Percentiles rank a stretch among this genome's conserved stretches.
Evolutionary conservation across 2,113 vertebrate species (phyloP).

Genomic region (Macaca nemestrina): DNA sequence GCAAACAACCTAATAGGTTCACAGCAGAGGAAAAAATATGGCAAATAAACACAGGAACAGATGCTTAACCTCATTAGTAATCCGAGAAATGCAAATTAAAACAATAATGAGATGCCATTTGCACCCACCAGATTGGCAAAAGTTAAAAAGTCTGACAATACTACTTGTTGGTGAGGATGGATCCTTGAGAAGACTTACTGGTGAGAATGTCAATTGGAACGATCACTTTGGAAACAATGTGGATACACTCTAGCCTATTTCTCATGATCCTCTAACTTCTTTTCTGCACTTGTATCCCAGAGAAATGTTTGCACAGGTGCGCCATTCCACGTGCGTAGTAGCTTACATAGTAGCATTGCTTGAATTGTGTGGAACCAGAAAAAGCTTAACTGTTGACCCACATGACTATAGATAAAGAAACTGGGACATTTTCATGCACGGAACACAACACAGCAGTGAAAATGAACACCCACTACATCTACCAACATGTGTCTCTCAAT

Average conservation of each 20-base stretch:
- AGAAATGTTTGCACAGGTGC: rapidly evolving
- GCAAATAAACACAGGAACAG: constrained; percentile 71
- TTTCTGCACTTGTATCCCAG: rapidly evolving
- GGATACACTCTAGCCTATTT: rapidly evolving
- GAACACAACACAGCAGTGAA: rapidly evolving
- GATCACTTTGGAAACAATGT: rapidly evolving
- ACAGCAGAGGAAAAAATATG: constrained; percentile 76
- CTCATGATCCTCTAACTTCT: rapidly evolving
- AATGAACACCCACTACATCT: rapidly evolving
- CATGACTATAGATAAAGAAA: rapidly evolving
- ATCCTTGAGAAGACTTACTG: background rate
- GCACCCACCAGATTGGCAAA: constrained; percentile 77
- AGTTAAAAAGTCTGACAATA: constrained; percentile 66
- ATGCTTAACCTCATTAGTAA: constrained; percentile 78
- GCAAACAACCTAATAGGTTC: constrained; percentile 76
- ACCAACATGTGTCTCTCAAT: rapidly evolving
- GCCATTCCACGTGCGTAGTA: rapidly evolving
- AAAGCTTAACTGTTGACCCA: rapidly evolving
- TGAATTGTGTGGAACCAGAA: rapidly evolving
- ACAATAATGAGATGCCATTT: constrained; percentile 78
- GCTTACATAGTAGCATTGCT: rapidly evolving
- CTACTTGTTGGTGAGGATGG: constrained; percentile 74
- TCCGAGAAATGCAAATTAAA: constrained; percentile 80
- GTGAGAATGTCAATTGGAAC: rapidly evolving
- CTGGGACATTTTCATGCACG: rapidly evolving